phyloP scores from a whole-genome alignment of 2,888 invertebrate species.

The Junonia oenone region DNA sequence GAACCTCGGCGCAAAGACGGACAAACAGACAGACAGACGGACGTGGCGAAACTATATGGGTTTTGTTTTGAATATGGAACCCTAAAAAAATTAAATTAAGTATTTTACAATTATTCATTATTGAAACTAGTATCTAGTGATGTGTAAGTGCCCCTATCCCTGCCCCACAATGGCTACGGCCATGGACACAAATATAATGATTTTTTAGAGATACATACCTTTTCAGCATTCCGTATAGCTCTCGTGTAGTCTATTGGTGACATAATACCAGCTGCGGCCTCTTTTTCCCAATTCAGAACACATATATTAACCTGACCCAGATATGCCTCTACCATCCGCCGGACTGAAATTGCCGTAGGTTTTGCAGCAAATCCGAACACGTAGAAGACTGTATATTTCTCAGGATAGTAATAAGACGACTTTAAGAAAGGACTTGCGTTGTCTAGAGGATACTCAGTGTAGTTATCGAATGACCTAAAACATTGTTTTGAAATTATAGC shows the following conservation, averaged over 20 bases:
- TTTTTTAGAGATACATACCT: too few relatives aligned
- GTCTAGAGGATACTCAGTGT: neutral
- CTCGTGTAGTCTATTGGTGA: constrained; percentile 51
- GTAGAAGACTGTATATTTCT: neutral
- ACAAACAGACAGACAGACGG: too few relatives aligned
- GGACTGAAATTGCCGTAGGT: constrained; percentile 52
- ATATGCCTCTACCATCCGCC: constrained; percentile 51
- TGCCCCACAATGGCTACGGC: too few relatives aligned
- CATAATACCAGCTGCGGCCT: constrained; percentile 57
- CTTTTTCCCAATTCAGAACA: constrained; percentile 66
- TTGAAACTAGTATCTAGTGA: too few relatives aligned
- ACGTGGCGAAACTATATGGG: too few relatives aligned
- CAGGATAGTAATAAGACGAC: neutral
- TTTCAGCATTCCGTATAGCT: constrained; percentile 59
- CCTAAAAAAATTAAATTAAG: too few relatives aligned
- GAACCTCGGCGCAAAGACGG: too few relatives aligned
- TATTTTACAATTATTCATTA: too few relatives aligned
- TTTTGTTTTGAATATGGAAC: too few relatives aligned
- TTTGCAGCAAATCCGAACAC: constrained; percentile 35
- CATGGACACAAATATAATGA: too few relatives aligned
- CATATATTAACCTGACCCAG: constrained; percentile 59
- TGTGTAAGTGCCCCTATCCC: neutral
- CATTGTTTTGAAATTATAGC: too few relatives aligned
- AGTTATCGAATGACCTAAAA: neutral
- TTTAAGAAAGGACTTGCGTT: neutral